Base-by-base conservation (phyloP, 2,113 vertebrate genomes). In the Mirza zaza region DNA sequence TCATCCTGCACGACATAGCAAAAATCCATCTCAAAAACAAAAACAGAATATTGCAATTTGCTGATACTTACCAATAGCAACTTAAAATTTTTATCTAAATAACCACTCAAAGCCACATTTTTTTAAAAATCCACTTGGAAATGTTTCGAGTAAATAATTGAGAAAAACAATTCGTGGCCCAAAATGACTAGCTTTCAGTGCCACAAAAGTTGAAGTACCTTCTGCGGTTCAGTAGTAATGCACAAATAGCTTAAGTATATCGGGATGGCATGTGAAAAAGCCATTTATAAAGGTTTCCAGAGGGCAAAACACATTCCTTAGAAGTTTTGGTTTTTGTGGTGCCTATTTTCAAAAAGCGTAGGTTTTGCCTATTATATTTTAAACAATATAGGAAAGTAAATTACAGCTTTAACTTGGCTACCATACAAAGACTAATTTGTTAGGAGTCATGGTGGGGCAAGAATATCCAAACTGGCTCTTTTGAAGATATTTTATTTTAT, bases 401-500 rank as follows among this genome's bases (percentile, higher is more conserved):
- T 48, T 73, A 45, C 2, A 85, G 42, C 45, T 94, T 82, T 84
- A 65, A 25, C 84, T 76, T 75, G 48, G 10, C 48, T 71, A 87
- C 36, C 36, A 36, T 2, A 90, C 27, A 65, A 90, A 86, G 67
- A 83, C 55, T 68, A 55, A 88, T 92, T 83, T 87, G 36, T 3
- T 65, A 61, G 12, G 85, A 80, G 23, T 90, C 10, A 67, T 73
- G 18, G 36, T 57, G 14, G 34, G 50, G 4, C 32, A 81, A 48
- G 23, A 50, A n/a, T 75, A 93, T 63, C 48, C 50, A 88, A 94
- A 94, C 61, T 81, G 42, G 55, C 42, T 91, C 12, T 61, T 94
- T 18, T 61, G 39, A 95, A 84, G 61, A 57, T 36, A 87, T 93
- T 96, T 95, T 76, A 95, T 95, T 96, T 95, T 76, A 96, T 20